phyloP scores from a whole-genome alignment of 2,797 vertebrate species.

The Hoplostethus atlanticus region DNA sequence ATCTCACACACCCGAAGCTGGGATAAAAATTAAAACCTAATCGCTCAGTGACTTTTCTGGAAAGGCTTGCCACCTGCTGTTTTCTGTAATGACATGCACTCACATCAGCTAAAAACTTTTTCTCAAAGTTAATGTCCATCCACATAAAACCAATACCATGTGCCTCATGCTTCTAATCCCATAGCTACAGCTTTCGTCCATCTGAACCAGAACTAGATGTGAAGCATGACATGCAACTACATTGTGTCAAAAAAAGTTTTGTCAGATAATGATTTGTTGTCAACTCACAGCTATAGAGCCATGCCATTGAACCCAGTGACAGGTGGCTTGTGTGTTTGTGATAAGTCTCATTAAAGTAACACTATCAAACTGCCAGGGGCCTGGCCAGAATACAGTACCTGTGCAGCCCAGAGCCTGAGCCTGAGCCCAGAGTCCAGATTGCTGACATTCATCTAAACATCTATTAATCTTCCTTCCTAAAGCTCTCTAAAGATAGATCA shows the following conservation, averaged over 20 bases:
- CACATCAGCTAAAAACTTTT: background rate
- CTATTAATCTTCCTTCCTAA: conserved; percentile 10
- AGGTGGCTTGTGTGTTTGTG: conserved; percentile 1
- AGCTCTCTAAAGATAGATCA: conserved; percentile 7
- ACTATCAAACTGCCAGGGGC: background rate
- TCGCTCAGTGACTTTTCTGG: background rate
- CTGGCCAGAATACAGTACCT: background rate
- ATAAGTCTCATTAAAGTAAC: conserved; percentile 14
- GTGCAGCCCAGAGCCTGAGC: background rate
- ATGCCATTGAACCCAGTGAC: background rate
- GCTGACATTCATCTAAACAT: conserved; percentile 7
- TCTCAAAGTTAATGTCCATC: background rate
- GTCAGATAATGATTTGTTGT: background rate
- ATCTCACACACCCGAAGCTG: background rate
- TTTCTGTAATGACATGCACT: background rate
- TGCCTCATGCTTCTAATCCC: background rate
- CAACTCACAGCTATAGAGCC: background rate
- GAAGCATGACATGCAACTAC: background rate
- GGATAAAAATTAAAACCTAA: background rate
- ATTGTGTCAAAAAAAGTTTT: conserved; percentile 15
- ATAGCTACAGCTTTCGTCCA: background rate
- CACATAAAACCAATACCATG: background rate
- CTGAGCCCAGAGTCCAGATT: too few species aligned
- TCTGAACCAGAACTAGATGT: conserved; percentile 6
- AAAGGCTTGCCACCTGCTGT: background rate